Base-by-base conservation (phyloP, 2,113 vertebrate species). In the Genyomyrus donnyi region DNA sequence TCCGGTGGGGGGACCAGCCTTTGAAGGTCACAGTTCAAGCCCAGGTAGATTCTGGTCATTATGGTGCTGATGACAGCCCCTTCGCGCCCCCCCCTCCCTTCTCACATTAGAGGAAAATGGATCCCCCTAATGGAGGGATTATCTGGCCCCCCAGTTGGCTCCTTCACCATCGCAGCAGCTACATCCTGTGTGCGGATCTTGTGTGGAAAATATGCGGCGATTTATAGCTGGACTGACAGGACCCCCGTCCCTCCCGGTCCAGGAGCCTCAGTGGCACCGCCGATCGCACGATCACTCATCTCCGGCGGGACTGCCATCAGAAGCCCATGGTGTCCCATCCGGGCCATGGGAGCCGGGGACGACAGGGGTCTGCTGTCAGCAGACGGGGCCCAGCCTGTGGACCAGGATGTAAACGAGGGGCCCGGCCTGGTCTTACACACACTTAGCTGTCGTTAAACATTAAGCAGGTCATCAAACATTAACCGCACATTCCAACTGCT, bases 1-100 rank as follows among this genome's bases (percentile, higher is more conserved):
- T 91, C 49, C 46, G 92, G 91, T 91, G 90, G 85, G 74, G 88
- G 31, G 89, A 74, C 0, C 56, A 0, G 46, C 48, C 96, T 97
- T 98, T 97, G 96, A 97, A 97, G 97, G 94, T 94, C 95, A 95
- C 91, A 94, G 94, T 95, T 96, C 94, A 95, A 93, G 89, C 91
- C 90, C 92, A 93, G 94, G 94, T 96, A 96, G 97, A 96, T 95
- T 95, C 91, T 89, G 94, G 93, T 95, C 93, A 96, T 97, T 96
- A 96, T 92, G 90, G 91, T 91, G 31, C 88, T 4, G 97, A 96
- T 97, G 98, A 99, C 97, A 98, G 96, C 93, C 17, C 1, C 62
- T 27, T 70, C n/a, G 85, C 3, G 93, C 94, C 91, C 96, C 91
- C 92, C 97, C 91, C 92, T 97, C 93, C 90, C 97, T 97, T 97